Conservation (phyloP, 2,888 invertebrate genomes). For the Achlya flavicornis region DNA sequence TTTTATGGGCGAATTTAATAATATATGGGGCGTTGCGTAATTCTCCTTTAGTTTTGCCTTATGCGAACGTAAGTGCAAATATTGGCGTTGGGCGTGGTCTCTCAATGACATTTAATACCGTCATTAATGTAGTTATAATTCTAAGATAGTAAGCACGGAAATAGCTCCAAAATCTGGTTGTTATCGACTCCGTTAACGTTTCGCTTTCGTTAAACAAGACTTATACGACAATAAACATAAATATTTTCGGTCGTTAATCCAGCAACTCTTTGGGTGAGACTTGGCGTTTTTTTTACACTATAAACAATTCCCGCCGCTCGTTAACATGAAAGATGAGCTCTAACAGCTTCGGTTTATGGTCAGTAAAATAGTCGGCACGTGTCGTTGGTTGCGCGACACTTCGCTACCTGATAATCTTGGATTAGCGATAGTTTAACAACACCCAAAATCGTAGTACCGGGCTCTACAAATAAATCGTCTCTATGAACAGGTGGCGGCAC, state of each 20-base stretch:
- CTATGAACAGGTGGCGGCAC: slow-evolving; percentile 37
- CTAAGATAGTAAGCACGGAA: slow-evolving; percentile 22
- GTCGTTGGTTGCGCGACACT: slow-evolving; percentile 62
- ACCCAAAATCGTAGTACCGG: slow-evolving; percentile 26
- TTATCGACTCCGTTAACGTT: slow-evolving; percentile 35
- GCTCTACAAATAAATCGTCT: slow-evolving; percentile 35
- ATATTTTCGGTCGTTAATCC: slow-evolving; percentile 71
- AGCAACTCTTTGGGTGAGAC: slow-evolving; percentile 57
- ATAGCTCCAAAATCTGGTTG: slow-evolving; percentile 27
- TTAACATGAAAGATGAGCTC: slow-evolving; percentile 83
- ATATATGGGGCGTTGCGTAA: slow-evolving; percentile 79
- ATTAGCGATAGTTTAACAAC: slow-evolving; percentile 41
- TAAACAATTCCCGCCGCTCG: slow-evolving; percentile 77
- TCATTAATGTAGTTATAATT: slow-evolving; percentile 23
- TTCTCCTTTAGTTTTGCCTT: slow-evolving; percentile 62
- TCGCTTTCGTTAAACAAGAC: slow-evolving; percentile 45
- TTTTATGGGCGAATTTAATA: slow-evolving; percentile 76
- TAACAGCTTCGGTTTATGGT: slow-evolving; percentile 78
- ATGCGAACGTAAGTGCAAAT: slow-evolving; percentile 61
- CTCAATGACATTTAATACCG: slow-evolving; percentile 26
- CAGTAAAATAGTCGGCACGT: slow-evolving; percentile 78
- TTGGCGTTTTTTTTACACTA: slow-evolving; percentile 75
- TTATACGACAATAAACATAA: slow-evolving; percentile 59
- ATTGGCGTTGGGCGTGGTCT: slow-evolving; percentile 47
- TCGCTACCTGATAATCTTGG: slow-evolving; percentile 54